Evolutionary conservation across 1,140 invertebrate species (phyloP), one percentile per base, ranked within the genome.

Genomic region (Drosophila rhopaloa): DNA sequence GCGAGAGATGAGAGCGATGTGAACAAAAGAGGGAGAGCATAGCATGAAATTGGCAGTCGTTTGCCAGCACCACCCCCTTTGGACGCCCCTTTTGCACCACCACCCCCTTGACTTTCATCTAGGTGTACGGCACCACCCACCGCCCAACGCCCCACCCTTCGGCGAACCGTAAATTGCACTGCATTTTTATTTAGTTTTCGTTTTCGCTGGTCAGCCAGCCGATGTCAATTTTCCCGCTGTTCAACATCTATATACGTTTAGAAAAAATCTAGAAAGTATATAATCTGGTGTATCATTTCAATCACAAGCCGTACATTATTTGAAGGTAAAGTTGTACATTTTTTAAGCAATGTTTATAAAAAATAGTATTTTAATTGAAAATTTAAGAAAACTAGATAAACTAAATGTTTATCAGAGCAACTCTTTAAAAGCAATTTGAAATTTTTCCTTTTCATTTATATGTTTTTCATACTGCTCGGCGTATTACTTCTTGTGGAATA

Each of bases 101-200:
- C n/a, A 5, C 10, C 27, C n/a, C 35, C 19, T 44, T 29, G 16
- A 57, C 19, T 46, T 40, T 37, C n/a, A 29, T 19, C 40, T 13
- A 19, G 50, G 37, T 53, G 54, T 37, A 35, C 13, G 53, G 44
- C 46, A 59, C 32, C 7, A 8, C 32, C 37, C 32, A 14, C 32
- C 27, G 1, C 9, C 10, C 8, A 10, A 10, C 19, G 24, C 48
- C 13, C 13, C 32, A 19, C 41, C 32, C 14, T 13, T 4, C 7
- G 51, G 16, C 19, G 8, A 66, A 71, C 71, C 47, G 47, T 74
- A 85, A 85, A 85, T 86, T 85, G 82, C 58, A 57, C 66, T 75
- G 76, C 70, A 88, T 86, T 86, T 85, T 76, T 86, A 79, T 86
- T 72, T 88, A 79, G 82, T 79, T 82, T 86, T 61, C 46, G 43